Base-by-base conservation (phyloP, 2,888 invertebrate genomes). In the Branchipolynoe longqiensis region DNA sequence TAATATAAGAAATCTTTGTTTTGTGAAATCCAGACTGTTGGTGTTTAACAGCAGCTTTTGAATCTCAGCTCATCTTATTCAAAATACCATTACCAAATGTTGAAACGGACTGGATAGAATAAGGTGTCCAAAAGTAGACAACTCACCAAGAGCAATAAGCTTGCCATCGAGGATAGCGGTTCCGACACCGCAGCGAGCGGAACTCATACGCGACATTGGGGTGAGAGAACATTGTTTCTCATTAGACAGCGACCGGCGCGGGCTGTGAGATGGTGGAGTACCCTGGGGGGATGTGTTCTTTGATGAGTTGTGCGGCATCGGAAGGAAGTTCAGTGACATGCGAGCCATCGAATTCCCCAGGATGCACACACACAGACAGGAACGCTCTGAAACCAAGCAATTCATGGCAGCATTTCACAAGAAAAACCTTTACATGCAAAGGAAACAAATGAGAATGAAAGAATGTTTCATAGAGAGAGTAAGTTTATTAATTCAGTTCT, bases 71-170 rank as follows among this genome's bases (percentile, higher is more conserved):
- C n/a, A n/a, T n/a, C n/a, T n/a, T n/a, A n/a, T n/a, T n/a, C n/a
- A n/a, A n/a, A n/a, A n/a, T n/a, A n/a, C n/a, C n/a, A n/a, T n/a
- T n/a, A 62, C n/a, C 8, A 62, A 14, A 12, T 14, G 14, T 25
- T 14, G n/a, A 28, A 28, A 28, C 22, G 4, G 18, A n/a, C 3
- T 64, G 36, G 2, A 64, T 64, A 3, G 33, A 18, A 64, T 28
- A 62, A 62, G 48, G 48, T 8, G 48, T 48, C 12, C 8, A 14
- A 56, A 25, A 12, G 56, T 2, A 56, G 25, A 14, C 58, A 14
- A 93, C 95, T 94, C 94, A 95, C 97, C 97, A 94, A 97, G 96
- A 86, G 96, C 97, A 89, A 97, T 94, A 74, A 97, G 95, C 82
- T 95, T 95, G 73, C 96, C 96, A 89, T 95, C 95, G 86, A 96